Conservation (phyloP, 2,888 invertebrate species). For the Drosophila paranaensis region DNA sequence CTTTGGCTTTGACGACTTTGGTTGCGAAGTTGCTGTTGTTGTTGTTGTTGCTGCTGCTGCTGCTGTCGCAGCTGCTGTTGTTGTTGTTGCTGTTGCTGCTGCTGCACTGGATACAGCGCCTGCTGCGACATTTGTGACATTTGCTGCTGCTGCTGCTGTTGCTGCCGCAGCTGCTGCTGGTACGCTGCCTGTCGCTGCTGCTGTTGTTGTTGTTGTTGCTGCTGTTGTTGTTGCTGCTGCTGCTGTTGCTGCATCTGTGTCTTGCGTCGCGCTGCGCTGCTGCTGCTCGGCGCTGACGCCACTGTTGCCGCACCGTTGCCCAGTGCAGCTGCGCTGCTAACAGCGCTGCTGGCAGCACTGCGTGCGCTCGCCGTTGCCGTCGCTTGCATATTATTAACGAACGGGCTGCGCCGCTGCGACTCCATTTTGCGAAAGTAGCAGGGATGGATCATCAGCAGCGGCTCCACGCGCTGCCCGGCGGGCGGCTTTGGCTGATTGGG, state of each 20-base stretch:
- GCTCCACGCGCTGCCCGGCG: conserved; percentile 92
- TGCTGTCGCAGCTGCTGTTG: conserved; percentile 40
- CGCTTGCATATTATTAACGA: conserved; percentile 92
- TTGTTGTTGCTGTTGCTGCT: conserved; percentile 38
- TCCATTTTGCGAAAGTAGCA: conserved; percentile 95
- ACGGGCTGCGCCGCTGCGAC: conserved; percentile 92
- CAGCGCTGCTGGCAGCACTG: conserved; percentile 74
- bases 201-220: conserved; percentile 65
- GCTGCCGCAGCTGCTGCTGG: conserved; percentile 63
- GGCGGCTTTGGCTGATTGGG: conserved; percentile 95
- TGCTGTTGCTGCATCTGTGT: conserved; percentile 66
- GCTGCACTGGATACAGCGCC: conserved; percentile 73
- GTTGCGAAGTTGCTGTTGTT: conserved; percentile 77
- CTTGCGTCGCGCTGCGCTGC: conserved; percentile 67
- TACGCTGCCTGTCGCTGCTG: conserved; percentile 83
- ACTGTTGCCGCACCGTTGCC: conserved; percentile 66
- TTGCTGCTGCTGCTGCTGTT: conserved; percentile 78
- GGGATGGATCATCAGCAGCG: conserved; percentile 95
- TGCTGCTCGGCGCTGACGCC: conserved; percentile 69
- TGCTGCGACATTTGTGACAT: conserved; percentile 80
- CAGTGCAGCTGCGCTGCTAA: conserved; percentile 77
- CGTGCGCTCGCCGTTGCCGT: conserved; percentile 83
- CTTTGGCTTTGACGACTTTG: conserved; percentile 81
- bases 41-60: conserved; percentile 60
- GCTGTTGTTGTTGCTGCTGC: conserved; percentile 74